Base-by-base conservation (phyloP, 2,113 vertebrate species). In the Leptosomus discolor region DNA sequence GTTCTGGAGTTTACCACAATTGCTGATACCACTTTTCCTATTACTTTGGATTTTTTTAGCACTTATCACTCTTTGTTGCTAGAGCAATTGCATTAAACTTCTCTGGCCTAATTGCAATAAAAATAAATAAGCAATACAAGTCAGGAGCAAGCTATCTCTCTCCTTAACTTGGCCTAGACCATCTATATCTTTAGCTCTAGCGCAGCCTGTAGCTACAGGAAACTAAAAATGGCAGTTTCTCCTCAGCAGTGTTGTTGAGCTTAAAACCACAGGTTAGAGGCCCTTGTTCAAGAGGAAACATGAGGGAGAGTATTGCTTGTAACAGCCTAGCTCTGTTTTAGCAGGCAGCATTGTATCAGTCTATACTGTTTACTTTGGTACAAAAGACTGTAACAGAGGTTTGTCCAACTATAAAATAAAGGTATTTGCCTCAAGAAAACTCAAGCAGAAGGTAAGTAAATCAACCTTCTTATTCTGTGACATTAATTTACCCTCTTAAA, bases 361-460 rank as follows among this genome's bases (percentile, higher is more conserved):
- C 45, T 85, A 0, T 57, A 13, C 20, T 41, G 12, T 69, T 85
- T 54, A 37, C 18, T 48, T 80, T 65, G 58, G 37, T 73, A 61
- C 6, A 57, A 15, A 77, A 77, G 30, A 51, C 57, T 69, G 1
- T 77, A 89, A 46, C 54, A 89, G 70, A 68, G 11, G 34, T 89
- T 82, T 91, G 20, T 82, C 58, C 88, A 81, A 84, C 17, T 75
- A 23, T 53, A 78, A 84, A 75, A 41, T 60, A 86, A 65, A 68
- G 19, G 30, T 70, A 15, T 94, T 84, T 95, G 13, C 73, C 56
- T 91, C 61, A 77, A 68, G 75, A 91, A 93, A 75, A 71, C 32
- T 57, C 77, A 43, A 71, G 12, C 24, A 86, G 46, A 78, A 73
- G 96, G 96, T 97, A 97, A 97, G 97, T 97, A 75, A 91, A 64